Percentiles rank a stretch among this genome's conserved stretches.
These are phyloP conservation scores for Octodon degus DNA, from an alignment of 2,113 vertebrate species.

Conservation along the genomic window DNA sequence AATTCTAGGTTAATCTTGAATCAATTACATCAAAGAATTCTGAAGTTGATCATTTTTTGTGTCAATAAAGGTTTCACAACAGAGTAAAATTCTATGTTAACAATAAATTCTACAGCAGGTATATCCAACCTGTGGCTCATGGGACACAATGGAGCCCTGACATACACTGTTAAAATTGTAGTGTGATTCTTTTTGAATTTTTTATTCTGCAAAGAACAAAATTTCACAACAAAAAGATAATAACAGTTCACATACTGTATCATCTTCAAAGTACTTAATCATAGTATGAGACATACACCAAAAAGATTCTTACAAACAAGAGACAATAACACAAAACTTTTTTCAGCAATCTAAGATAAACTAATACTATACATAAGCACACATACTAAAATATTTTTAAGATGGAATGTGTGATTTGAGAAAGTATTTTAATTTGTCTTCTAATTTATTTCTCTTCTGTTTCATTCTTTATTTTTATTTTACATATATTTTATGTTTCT, in stretches of 20 bases:
- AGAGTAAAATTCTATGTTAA: neutral
- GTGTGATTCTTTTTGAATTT: neutral
- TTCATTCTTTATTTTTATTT: neutral
- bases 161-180: neutral
- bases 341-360: neutral
- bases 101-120: constrained; percentile 47
- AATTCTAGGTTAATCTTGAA: constrained; percentile 23
- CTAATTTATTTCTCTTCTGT: neutral
- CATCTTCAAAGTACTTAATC: neutral
- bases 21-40: constrained; percentile 21
- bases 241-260: neutral
- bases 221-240: neutral
- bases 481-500: neutral
- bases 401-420: neutral
- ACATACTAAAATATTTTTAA: neutral
- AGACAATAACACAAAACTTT: neutral
- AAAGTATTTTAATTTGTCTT: neutral
- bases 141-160: neutral
- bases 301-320: neutral
- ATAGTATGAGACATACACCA: neutral
- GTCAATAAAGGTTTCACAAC: neutral
- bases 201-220: neutral
- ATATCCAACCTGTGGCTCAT: neutral
- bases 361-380: neutral
- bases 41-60: neutral